phyloP scores from a whole-genome alignment of 2,888 invertebrate genomes.

The Dasypolia templi region DNA sequence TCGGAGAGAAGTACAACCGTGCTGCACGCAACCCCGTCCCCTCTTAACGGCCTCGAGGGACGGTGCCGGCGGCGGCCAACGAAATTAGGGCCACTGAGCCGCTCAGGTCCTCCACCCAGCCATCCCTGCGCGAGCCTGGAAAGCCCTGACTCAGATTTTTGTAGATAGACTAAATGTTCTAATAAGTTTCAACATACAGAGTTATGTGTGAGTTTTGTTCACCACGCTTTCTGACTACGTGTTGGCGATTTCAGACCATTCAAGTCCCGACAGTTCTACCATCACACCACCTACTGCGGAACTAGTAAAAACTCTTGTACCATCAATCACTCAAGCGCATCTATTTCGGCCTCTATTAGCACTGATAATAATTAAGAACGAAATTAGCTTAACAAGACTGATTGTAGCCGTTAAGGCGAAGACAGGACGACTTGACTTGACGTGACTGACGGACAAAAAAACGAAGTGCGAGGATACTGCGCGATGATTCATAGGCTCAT shows the following conservation, averaged over 20 bases:
- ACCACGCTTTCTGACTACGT: not conserved
- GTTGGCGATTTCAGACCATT: not conserved
- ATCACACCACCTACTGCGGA: conserved; percentile 1
- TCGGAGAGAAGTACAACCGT: too few species aligned
- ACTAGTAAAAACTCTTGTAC: not conserved
- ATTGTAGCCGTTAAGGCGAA: conserved; percentile 37
- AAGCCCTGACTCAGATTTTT: not conserved
- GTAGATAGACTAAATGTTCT: not conserved
- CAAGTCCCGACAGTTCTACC: not conserved
- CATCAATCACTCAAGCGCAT: conserved; percentile 44
- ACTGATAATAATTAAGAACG: conserved; percentile 68
- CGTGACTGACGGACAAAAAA: not conserved
- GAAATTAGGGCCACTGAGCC: too few species aligned
- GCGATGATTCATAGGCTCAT: conserved; percentile 2
- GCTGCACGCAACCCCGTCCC: too few species aligned
- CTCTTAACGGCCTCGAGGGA: too few species aligned
- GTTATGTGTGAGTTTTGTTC: not conserved
- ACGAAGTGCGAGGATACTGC: conserved; percentile 18
- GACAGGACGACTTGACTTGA: conserved; percentile 35
- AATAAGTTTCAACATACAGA: not conserved
- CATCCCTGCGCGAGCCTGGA: too few species aligned
- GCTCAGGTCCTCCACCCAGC: too few species aligned
- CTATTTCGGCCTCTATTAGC: conserved; percentile 43
- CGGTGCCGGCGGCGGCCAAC: too few species aligned
- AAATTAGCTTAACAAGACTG: conserved; percentile 74